Conservation (phyloP, 1,140 invertebrate genomes). For the Saccostrea cuccullata region DNA sequence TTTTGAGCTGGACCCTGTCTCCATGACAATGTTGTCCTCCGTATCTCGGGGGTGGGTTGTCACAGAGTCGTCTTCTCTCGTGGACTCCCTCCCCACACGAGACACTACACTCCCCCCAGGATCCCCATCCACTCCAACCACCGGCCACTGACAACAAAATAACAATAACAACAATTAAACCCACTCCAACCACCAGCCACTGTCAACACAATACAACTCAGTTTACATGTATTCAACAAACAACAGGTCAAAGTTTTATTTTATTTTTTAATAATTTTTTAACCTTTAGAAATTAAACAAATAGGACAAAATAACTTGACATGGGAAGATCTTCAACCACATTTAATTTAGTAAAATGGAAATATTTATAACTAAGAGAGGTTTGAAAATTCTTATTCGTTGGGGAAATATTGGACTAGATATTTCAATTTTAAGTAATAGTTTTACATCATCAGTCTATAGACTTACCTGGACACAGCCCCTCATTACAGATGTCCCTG, state of each 20-base stretch:
- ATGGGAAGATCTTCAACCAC: too few species aligned
- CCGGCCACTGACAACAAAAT: conserved; percentile 68
- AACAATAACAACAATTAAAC: too few species aligned
- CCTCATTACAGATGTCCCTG: conserved; percentile 72
- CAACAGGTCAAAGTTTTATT: background rate
- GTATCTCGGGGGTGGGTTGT: conserved; percentile 68
- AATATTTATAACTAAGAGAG: too few species aligned
- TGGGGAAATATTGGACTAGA: too few species aligned
- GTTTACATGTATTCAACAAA: background rate
- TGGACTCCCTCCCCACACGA: conserved; percentile 71
- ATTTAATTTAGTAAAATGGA: too few species aligned
- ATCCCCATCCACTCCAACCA: conserved; percentile 72
- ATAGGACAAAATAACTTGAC: too few species aligned
- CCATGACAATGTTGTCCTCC: conserved; percentile 69
- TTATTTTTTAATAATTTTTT: too few species aligned
- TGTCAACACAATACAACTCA: background rate
- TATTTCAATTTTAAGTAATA: too few species aligned
- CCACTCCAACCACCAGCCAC: conserved; percentile 74
- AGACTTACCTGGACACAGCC: conserved; percentile 66
- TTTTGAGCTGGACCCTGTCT: conserved; percentile 51
- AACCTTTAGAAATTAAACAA: too few species aligned
- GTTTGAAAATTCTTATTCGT: too few species aligned
- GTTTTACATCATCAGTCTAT: too few species aligned
- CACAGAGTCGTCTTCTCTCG: conserved; percentile 67
- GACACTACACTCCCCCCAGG: conserved; percentile 70